Percentiles rank a stretch among this genome's conserved stretches.
phyloP scores from a whole-genome alignment of 2,113 vertebrate genomes.

The Stigmatopora nigra region DNA sequence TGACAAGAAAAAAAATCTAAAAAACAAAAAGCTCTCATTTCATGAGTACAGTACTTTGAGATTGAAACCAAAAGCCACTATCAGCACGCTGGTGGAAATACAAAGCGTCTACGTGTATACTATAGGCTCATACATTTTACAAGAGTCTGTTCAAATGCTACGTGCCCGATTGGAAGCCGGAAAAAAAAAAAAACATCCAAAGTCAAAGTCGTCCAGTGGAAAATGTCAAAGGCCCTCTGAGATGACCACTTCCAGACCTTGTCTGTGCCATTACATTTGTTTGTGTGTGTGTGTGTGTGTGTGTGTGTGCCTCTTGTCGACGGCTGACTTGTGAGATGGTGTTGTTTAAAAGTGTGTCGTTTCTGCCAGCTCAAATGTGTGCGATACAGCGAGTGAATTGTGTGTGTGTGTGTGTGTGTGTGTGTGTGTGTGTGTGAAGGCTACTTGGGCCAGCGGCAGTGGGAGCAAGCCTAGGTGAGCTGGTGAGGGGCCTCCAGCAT shows the following conservation, averaged over 20 bases:
- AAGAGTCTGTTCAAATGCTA: constrained; percentile 46
- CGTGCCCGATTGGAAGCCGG: constrained; percentile 49
- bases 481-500: constrained; percentile 91
- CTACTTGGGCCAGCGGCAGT: constrained; percentile 35
- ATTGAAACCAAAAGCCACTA: constrained; percentile 58
- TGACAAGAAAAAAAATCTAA: constrained; percentile 8
- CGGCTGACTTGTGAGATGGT: constrained; percentile 3
- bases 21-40: constrained; percentile 66
- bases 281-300: too few species aligned
- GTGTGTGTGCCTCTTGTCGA: too few species aligned
- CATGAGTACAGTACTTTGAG: constrained; percentile 74
- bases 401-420: constrained; percentile 19
- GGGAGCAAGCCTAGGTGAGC: constrained; percentile 69
- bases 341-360: background rate
- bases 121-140: constrained; percentile 30
- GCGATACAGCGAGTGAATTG: background rate
- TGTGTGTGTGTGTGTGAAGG: constrained; percentile 25
- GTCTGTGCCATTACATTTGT: too few species aligned
- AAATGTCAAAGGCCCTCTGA: constrained; percentile 36
- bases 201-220: constrained; percentile 25
- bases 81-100: constrained; percentile 52
- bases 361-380: constrained; percentile 1
- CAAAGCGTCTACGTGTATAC: constrained; percentile 31
- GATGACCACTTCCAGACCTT: constrained; percentile 53
- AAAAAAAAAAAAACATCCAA: constrained; percentile 46